These are phyloP conservation scores for Drosophila quadrilineata DNA, from an alignment of 1,140 invertebrate genomes.

Conservation along the genomic window DNA sequence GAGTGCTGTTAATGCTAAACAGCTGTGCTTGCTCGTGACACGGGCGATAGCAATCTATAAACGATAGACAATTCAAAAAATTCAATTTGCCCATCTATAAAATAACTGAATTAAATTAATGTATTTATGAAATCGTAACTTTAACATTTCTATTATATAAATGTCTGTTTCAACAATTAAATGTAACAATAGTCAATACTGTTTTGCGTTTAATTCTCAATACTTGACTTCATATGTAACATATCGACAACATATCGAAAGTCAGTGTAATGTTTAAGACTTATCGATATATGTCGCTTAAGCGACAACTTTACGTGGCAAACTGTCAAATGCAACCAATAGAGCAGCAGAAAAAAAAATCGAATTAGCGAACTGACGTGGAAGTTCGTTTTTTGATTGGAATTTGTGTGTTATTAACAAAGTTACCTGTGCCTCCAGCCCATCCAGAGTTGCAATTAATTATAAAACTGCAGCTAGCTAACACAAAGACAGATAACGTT, in stretches of 20 bases:
- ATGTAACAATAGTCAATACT: background rate
- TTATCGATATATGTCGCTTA: slow-evolving; percentile 29
- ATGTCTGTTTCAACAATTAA: background rate
- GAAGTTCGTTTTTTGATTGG: slow-evolving; percentile 67
- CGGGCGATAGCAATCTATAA: background rate
- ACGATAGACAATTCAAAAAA: background rate
- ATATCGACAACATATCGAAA: slow-evolving; percentile 10
- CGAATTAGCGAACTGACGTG: slow-evolving; percentile 78
- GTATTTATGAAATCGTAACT: too few relatives aligned
- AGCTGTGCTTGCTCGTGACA: slow-evolving; percentile 1
- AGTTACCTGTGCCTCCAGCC: slow-evolving; percentile 30
- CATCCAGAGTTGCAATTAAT: slow-evolving; percentile 23
- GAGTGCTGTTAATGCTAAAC: background rate
- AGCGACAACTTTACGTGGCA: slow-evolving; percentile 70
- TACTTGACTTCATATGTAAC: too few relatives aligned
- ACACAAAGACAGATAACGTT: slow-evolving; percentile 13
- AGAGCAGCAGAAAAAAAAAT: slow-evolving; percentile 61
- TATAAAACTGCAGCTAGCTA: slow-evolving; percentile 3
- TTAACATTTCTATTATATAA: too few relatives aligned
- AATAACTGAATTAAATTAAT: too few relatives aligned
- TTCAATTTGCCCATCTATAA: too few relatives aligned
- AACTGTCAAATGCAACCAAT: slow-evolving; percentile 61
- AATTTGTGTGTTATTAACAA: slow-evolving; percentile 53
- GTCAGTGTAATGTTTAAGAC: background rate
- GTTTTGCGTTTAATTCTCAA: background rate